These are phyloP conservation scores for Macrochelys suwanniensis DNA, from an alignment of 2,797 vertebrate genomes.

Conservation along the genomic window DNA sequence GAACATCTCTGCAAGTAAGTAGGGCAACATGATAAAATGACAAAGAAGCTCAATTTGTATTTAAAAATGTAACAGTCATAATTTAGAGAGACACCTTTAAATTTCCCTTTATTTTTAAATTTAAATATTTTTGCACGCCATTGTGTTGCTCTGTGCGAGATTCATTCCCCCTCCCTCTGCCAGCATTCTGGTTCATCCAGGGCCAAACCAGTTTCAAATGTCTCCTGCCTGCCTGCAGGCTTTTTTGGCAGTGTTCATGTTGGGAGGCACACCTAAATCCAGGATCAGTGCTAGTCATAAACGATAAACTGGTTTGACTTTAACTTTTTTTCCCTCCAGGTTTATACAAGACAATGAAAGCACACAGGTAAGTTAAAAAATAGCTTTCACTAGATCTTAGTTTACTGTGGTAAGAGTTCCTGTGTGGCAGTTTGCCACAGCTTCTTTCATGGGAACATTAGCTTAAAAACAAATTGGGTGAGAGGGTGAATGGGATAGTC, in stretches of 20 bases:
- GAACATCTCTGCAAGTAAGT: constrained; percentile 73
- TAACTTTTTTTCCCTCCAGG: background rate
- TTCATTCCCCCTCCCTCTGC: background rate
- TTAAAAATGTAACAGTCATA: constrained; percentile 32
- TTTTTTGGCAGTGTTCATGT: background rate
- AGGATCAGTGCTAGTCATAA: background rate
- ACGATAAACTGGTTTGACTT: background rate
- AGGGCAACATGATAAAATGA: constrained; percentile 51
- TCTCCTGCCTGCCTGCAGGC: background rate
- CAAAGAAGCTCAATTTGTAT: background rate
- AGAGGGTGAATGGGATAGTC: background rate
- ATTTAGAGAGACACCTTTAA: background rate
- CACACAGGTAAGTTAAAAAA: background rate
- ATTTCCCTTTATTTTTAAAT: background rate
- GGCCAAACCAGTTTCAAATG: background rate
- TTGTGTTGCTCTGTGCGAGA: constrained; percentile 4
- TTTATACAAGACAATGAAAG: background rate
- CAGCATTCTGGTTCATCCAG: background rate
- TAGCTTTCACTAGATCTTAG: background rate
- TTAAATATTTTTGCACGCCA: background rate
- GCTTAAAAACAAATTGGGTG: background rate
- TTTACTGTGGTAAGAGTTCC: background rate
- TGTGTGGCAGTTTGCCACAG: background rate
- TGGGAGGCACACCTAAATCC: background rate
- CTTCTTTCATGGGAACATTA: background rate